Conservation (phyloP, 2,888 invertebrate species). For the Alloplasta piceator region DNA sequence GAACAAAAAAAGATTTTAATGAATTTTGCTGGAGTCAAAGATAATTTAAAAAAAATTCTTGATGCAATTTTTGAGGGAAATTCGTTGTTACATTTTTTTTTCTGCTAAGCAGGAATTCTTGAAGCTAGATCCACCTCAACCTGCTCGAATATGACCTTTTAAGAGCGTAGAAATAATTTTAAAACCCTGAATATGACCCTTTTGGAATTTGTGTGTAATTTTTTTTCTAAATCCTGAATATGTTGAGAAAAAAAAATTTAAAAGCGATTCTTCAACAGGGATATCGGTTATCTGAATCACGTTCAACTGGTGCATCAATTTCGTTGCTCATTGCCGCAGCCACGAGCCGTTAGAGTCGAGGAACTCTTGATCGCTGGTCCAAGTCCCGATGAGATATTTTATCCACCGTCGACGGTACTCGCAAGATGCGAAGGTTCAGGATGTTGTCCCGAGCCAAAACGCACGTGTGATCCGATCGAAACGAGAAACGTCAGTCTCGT, state of each 20-base stretch:
- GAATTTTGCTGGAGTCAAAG: no score
- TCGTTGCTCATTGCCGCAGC: constrained; percentile 76
- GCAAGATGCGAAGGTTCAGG: constrained; percentile 79
- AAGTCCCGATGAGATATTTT: constrained; percentile 78
- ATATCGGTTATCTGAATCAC: constrained; percentile 76
- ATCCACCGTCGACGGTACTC: constrained; percentile 78
- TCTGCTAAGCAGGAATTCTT: no score
- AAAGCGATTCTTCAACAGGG: constrained; percentile 67
- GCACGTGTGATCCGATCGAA: constrained; percentile 76
- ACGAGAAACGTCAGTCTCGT: constrained; percentile 78
- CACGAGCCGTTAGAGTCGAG: constrained; percentile 75
- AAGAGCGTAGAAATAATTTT: no score
- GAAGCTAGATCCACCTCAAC: no score
- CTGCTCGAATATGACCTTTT: no score
- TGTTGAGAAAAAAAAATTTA: not conserved
- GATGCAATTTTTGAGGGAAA: no score
- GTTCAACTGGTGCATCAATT: constrained; percentile 78
- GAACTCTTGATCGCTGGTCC: constrained; percentile 77
- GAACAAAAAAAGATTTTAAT: no score
- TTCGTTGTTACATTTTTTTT: no score
- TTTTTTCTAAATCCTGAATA: no score
- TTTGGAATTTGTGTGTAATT: not conserved
- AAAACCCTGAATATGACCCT: not conserved
- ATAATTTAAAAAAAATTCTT: no score
- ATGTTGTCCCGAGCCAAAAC: constrained; percentile 75